A percentile compares a stretch with the other conserved stretches of the same genome.
Evolutionary conservation across 2,888 invertebrate species (phyloP).

Genomic region (Andrena haemorrhoa): DNA sequence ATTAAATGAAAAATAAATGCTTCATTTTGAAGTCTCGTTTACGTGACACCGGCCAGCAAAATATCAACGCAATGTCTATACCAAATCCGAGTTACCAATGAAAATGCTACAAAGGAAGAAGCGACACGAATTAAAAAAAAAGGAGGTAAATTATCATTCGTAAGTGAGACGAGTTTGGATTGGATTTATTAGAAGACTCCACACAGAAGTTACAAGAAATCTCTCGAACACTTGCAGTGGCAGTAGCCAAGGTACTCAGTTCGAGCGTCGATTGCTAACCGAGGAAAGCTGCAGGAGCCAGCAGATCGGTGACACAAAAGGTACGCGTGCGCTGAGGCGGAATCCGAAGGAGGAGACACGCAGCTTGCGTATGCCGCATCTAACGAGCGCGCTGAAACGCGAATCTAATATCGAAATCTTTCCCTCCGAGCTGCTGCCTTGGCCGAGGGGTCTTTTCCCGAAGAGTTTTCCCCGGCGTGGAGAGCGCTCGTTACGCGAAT

Average conservation of each 20-base stretch:
- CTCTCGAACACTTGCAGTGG: not conserved
- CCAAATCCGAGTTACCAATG: no score
- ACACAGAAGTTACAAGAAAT: not conserved
- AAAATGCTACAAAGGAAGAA: no score
- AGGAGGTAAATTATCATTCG: not conserved
- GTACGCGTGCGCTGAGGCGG: constrained; percentile 51
- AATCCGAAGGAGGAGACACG: constrained; percentile 81
- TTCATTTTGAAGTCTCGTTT: no score
- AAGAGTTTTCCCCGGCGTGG: constrained; percentile 54
- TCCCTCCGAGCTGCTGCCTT: constrained; percentile 41
- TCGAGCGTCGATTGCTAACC: not conserved
- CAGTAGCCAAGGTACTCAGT: not conserved
- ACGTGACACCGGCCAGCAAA: no score
- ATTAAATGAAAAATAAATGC: no score
- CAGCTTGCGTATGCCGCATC: constrained; percentile 82
- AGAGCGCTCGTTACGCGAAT: constrained; percentile 45
- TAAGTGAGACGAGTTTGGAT: no score
- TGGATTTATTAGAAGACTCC: not conserved
- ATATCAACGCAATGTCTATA: no score
- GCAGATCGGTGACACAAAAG: constrained; percentile 30
- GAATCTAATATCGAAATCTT: constrained; percentile 77
- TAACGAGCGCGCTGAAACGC: constrained; percentile 79
- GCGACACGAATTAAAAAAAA: not conserved
- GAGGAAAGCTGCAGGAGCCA: not conserved
- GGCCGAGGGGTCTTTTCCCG: constrained; percentile 34